A percentile compares a stretch with the other conserved stretches of the same genome.
Conservation (phyloP, 2,797 vertebrate genomes). For the Lepidocolaptes lacrymiger region DNA sequence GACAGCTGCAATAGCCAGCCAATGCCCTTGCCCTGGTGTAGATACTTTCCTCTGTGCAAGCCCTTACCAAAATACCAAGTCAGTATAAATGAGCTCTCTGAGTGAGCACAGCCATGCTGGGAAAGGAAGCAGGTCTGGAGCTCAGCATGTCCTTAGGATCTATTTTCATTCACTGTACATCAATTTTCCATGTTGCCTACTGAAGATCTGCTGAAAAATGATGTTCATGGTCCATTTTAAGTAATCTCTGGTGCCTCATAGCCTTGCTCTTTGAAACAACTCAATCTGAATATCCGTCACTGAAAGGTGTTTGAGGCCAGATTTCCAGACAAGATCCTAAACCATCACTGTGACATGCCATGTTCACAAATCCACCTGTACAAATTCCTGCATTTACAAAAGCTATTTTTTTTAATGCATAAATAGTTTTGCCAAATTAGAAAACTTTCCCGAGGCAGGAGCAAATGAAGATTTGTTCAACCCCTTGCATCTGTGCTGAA, state of each 20-base stretch:
- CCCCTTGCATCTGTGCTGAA: not conserved
- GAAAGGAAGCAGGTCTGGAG: fast-evolving
- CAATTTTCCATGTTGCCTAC: not conserved
- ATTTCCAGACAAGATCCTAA: not conserved
- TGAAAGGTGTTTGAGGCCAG: not conserved
- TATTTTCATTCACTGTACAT: not conserved
- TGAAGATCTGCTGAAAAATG: not conserved
- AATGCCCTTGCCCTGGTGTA: not conserved
- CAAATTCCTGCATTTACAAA: not conserved
- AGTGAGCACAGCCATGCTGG: fast-evolving
- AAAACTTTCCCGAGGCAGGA: not conserved
- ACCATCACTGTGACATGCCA: not conserved
- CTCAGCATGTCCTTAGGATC: not conserved
- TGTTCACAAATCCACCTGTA: not conserved
- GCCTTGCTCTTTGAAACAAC: not conserved
- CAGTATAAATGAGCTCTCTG: not conserved
- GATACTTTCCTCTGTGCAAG: not conserved
- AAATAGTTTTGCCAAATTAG: not conserved
- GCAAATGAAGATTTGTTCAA: not conserved
- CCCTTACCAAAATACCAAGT: not conserved
- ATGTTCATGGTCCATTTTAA: not conserved
- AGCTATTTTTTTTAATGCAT: not conserved
- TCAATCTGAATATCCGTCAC: not conserved
- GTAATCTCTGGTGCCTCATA: not conserved
- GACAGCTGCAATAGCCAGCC: not conserved